Conservation (phyloP, 2,797 vertebrate genomes). For the Chelonia mydas region DNA sequence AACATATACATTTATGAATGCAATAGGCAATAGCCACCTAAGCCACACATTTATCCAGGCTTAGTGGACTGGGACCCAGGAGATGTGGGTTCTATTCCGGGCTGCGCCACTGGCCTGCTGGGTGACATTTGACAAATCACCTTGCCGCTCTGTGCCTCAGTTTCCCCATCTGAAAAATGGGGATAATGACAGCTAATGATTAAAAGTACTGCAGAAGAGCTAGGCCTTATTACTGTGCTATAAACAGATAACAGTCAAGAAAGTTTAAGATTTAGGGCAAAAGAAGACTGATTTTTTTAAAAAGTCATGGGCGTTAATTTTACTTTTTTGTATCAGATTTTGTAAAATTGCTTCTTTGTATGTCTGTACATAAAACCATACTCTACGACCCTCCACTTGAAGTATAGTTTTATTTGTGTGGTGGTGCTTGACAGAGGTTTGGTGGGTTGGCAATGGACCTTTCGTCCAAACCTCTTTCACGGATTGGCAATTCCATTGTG, state of each 20-base stretch:
- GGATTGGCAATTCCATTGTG: neutral
- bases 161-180: neutral
- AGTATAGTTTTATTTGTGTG: neutral
- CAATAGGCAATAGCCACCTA: neutral
- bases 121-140: neutral
- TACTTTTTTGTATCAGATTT: neutral
- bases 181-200: neutral
- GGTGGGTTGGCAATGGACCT: neutral
- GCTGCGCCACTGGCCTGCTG: neutral
- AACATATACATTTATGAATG: neutral
- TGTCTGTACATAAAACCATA: neutral
- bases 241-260: neutral
- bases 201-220: neutral
- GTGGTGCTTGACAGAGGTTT: neutral
- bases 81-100: neutral
- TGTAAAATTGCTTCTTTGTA: neutral
- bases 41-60: neutral
- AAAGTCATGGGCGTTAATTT: neutral
- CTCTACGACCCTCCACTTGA: neutral
- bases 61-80: neutral
- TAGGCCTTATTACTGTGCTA: neutral
- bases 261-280: neutral
- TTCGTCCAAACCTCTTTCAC: neutral
- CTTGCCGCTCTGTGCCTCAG: neutral
- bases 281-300: neutral